A percentile compares a stretch with the other conserved stretches of the same genome.
Conservation (phyloP, 2,888 invertebrate species). For the Dione juno region DNA sequence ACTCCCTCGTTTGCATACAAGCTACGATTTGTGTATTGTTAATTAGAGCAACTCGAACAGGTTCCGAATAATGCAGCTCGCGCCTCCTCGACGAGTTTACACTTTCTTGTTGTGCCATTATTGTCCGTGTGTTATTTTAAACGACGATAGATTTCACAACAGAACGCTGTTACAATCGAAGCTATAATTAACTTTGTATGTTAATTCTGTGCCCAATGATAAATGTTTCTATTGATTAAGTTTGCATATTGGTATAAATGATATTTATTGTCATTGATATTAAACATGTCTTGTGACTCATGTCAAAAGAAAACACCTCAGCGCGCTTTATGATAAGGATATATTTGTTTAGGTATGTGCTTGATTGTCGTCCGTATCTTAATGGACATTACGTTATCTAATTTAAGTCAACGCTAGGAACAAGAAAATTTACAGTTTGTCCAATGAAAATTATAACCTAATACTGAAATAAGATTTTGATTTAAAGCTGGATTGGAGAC, state of each 20-base stretch:
- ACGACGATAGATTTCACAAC: conserved; percentile 72
- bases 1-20: conserved; percentile 79
- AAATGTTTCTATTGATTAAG: conserved; percentile 66
- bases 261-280: conserved; percentile 9
- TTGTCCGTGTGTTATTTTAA: conserved; percentile 80
- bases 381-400: conserved; percentile 44
- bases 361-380: conserved; percentile 42
- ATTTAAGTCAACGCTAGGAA: conserved; percentile 42
- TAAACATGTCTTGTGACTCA: background rate
- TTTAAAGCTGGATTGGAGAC: conserved; percentile 38
- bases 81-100: conserved; percentile 60
- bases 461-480: conserved; percentile 46
- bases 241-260: conserved; percentile 25
- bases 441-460: conserved; percentile 42
- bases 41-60: conserved; percentile 82
- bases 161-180: conserved; percentile 60
- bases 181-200: conserved; percentile 77
- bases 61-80: conserved; percentile 71
- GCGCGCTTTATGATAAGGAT: background rate
- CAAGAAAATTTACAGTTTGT: conserved; percentile 43
- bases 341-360: background rate
- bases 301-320: conserved; percentile 9
- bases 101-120: conserved; percentile 75
- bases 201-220: conserved; percentile 59
- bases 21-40: conserved; percentile 83